Conservation (phyloP, 2,888 invertebrate genomes). For the Ennomos fuscantarius region DNA sequence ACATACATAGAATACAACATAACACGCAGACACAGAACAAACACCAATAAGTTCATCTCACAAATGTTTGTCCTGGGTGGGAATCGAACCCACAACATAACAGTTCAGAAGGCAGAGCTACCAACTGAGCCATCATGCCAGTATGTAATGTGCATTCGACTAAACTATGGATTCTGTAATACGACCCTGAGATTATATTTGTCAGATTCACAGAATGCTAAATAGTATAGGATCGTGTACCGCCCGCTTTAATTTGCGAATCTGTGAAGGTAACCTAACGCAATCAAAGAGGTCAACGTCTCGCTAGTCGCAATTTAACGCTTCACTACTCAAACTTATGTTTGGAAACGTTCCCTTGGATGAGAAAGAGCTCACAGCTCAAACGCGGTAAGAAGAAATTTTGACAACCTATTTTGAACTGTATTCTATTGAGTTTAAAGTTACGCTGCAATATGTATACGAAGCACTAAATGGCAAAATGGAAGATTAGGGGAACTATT, state of each 20-base stretch:
- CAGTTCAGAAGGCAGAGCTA: too few species aligned
- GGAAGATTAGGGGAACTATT: conserved; percentile 16
- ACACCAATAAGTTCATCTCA: too few species aligned
- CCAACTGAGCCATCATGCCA: too few species aligned
- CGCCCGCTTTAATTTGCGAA: conserved; percentile 29
- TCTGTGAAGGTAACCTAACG: conserved; percentile 27
- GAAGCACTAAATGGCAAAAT: conserved; percentile 6
- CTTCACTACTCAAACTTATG: conserved; percentile 68
- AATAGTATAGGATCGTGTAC: not conserved
- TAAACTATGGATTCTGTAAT: too few species aligned
- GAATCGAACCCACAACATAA: too few species aligned
- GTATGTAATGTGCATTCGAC: too few species aligned
- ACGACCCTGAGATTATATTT: too few species aligned
- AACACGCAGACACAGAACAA: too few species aligned
- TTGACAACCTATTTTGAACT: not conserved
- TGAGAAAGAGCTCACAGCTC: not conserved
- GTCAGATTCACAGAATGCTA: not conserved
- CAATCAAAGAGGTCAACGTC: conserved; percentile 56
- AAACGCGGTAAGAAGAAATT: not conserved
- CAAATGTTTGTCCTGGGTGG: too few species aligned
- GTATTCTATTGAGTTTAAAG: not conserved
- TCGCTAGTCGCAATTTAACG: conserved; percentile 69
- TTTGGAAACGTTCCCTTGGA: conserved; percentile 22
- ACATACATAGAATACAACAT: too few species aligned
- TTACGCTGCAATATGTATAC: not conserved